Percentiles rank a stretch among this genome's conserved stretches.
phyloP scores from a whole-genome alignment of 2,797 vertebrate species.

The Valencia hispanica region DNA sequence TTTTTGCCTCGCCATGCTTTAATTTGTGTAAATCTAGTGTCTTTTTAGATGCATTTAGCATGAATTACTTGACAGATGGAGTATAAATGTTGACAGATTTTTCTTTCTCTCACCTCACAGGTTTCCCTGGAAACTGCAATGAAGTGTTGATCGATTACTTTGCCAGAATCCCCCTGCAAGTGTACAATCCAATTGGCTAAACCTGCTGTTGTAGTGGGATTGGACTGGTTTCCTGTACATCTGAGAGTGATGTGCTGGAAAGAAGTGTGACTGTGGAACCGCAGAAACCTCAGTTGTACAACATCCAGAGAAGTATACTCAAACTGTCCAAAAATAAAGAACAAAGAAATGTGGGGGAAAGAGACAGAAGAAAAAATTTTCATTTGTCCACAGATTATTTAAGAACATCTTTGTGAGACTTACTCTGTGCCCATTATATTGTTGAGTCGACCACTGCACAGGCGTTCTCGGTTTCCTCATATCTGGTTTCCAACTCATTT shows the following conservation, averaged over 20 bases:
- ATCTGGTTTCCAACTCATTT: conserved; percentile 46
- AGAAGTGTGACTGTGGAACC: conserved; percentile 76
- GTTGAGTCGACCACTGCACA: conserved; percentile 64
- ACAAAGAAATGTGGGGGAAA: not conserved
- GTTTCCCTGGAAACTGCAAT: conserved; percentile 44
- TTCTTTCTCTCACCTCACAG: conserved; percentile 64
- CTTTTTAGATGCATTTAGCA: not conserved
- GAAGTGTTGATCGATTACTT: conserved; percentile 63
- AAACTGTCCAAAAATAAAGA: conserved; percentile 62
- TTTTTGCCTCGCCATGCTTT: not conserved
- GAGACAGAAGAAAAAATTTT: not conserved
- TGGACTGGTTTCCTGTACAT: conserved; percentile 41
- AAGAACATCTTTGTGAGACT: conserved; percentile 6
- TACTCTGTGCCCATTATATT: conserved; percentile 64
- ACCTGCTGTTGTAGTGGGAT: not conserved
- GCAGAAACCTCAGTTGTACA: conserved; percentile 82
- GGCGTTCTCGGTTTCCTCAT: conserved; percentile 26
- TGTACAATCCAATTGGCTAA: conserved; percentile 43
- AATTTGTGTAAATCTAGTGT: not conserved
- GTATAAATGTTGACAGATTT: not conserved
- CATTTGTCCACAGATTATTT: not conserved
- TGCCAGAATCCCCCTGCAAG: conserved; percentile 73
- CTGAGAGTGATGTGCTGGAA: conserved; percentile 74
- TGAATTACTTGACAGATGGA: not conserved
- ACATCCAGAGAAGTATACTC: conserved; percentile 70